Conservation (phyloP, 2,797 vertebrate genomes). For the Podarcis lilfordi region DNA sequence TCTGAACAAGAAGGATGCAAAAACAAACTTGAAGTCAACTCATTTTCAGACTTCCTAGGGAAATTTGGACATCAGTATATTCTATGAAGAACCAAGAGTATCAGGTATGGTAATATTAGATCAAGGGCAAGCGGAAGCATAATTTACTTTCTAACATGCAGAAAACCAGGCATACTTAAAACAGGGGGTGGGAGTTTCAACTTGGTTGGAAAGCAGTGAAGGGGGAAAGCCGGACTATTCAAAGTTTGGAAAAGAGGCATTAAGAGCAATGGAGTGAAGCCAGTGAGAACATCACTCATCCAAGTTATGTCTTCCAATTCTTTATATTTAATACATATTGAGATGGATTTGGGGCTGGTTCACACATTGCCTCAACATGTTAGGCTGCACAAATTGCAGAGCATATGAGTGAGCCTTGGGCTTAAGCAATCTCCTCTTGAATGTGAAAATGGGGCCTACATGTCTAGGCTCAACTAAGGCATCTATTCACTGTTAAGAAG, state of each 20-base stretch:
- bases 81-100: not conserved
- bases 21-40: not conserved
- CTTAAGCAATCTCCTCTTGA: not conserved
- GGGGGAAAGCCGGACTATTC: not conserved
- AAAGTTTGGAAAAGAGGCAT: not conserved
- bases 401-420: not conserved
- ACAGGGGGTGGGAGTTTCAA: not conserved
- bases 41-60: not conserved
- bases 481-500: not conserved
- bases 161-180: not conserved
- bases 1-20: not conserved
- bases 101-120: not conserved
- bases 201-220: not conserved
- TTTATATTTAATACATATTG: not conserved
- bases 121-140: not conserved
- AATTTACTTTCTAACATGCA: not conserved
- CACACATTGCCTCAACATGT: too few species aligned
- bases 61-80: not conserved
- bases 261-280: too few species aligned
- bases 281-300: not conserved
- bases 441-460: not conserved
- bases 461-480: not conserved
- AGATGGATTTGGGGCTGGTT: not conserved
- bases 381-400: not conserved
- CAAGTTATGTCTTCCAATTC: not conserved